These are phyloP conservation scores for Dreissena polymorpha DNA, from an alignment of 1,140 invertebrate genomes.

Conservation along the genomic window DNA sequence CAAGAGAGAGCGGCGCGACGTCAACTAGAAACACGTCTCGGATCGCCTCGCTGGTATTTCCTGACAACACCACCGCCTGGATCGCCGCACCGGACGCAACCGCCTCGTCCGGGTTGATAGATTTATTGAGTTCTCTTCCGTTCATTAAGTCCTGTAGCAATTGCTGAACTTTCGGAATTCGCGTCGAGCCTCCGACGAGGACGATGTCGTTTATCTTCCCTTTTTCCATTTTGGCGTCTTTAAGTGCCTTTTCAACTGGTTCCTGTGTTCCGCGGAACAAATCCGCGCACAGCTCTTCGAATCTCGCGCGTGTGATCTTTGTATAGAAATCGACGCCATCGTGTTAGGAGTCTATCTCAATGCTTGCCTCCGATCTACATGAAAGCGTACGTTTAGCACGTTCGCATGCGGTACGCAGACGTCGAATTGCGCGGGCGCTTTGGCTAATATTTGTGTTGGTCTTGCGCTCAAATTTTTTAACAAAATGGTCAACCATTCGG, in stretches of 20 bases:
- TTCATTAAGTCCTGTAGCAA: conserved; percentile 90
- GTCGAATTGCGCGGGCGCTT: conserved; percentile 72
- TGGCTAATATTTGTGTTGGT: conserved; percentile 71
- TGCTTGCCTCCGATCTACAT: conserved; percentile 75
- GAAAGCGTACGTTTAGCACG: conserved; percentile 81
- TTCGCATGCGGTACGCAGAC: conserved; percentile 86
- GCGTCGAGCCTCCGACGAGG: conserved; percentile 97
- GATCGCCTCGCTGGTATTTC: conserved; percentile 72
- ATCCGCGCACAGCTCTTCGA: conserved; percentile 89
- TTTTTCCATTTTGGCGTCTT: conserved; percentile 97
- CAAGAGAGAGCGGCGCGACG: conserved; percentile 77
- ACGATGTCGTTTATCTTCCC: conserved; percentile 96
- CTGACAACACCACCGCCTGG: conserved; percentile 81
- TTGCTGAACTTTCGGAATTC: conserved; percentile 98
- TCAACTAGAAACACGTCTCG: conserved; percentile 78
- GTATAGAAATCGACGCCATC: conserved; percentile 84
- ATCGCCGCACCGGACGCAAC: conserved; percentile 83
- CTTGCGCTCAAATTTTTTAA: conserved; percentile 76
- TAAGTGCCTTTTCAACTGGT: conserved; percentile 96
- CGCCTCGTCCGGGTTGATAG: conserved; percentile 80
- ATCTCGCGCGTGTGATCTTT: conserved; percentile 78
- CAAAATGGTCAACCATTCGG: conserved; percentile 73
- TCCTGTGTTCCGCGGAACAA: conserved; percentile 93
- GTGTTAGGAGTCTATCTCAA: conserved; percentile 89
- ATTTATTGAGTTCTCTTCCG: conserved; percentile 77